These are phyloP conservation scores for Agrotis puta DNA, from an alignment of 2,888 invertebrate genomes.

Conservation along the genomic window DNA sequence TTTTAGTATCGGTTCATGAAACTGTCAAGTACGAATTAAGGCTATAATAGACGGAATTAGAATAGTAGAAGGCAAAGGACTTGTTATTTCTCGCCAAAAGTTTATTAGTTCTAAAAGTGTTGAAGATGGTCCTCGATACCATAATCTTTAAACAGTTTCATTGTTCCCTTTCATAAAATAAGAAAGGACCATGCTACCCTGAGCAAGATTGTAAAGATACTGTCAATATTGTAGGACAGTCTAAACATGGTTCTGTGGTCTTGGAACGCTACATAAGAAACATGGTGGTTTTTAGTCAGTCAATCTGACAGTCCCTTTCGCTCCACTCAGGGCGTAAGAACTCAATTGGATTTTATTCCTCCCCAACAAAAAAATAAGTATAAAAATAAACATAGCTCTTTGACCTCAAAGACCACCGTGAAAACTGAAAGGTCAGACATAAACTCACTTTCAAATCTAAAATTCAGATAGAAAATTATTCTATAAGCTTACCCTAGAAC, in stretches of 20 bases:
- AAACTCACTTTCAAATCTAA: slow-evolving; percentile 22
- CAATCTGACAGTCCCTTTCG: no score
- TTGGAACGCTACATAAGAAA: no score
- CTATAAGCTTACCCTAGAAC: slow-evolving; percentile 18
- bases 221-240: no score
- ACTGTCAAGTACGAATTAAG: background rate
- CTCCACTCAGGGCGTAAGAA: no score
- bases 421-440: slow-evolving; percentile 16
- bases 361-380: background rate
- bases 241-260: no score
- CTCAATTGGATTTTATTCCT: no score
- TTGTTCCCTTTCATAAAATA: no score
- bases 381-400: background rate
- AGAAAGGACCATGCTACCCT: background rate
- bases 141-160: no score
- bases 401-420: background rate
- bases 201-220: background rate
- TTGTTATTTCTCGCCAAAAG: background rate
- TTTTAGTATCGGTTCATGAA: slow-evolving; percentile 1
- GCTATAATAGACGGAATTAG: background rate
- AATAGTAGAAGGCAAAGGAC: background rate
- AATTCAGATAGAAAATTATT: slow-evolving; percentile 3
- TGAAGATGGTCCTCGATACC: no score
- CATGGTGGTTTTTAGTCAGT: no score
- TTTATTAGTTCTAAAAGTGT: background rate